Evolutionary conservation across 2,888 invertebrate genomes (phyloP).

Genomic region (Ametastegia equiseti): DNA sequence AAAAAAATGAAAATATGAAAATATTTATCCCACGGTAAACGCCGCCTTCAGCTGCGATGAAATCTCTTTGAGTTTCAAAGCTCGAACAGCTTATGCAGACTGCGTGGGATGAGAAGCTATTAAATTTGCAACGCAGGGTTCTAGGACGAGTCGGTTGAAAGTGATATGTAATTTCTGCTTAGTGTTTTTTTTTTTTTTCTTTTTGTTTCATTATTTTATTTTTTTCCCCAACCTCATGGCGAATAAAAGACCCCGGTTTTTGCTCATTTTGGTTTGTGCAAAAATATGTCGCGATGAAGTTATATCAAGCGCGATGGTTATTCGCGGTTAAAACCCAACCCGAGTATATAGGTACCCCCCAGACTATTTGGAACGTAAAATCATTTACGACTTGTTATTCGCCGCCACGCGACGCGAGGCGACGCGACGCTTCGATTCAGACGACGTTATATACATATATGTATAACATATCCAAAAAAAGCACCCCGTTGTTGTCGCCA

Average conservation of each 20-base stretch:
- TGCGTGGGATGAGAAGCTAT: not conserved
- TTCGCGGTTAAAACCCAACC: conserved; percentile 7
- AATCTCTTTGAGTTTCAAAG: not conserved
- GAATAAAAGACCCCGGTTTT: not conserved
- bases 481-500: not conserved
- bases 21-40: not conserved
- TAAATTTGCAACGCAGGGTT: not conserved
- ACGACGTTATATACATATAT: not conserved
- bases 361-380: conserved; percentile 16
- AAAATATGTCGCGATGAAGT: conserved; percentile 16
- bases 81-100: not conserved
- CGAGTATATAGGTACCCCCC: not conserved
- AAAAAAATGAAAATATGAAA: not conserved
- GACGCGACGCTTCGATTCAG: not conserved
- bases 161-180: not conserved
- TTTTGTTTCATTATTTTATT: not conserved
- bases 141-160: not conserved
- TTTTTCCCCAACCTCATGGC: too few relatives aligned
- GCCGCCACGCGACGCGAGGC: not conserved
- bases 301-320: not conserved
- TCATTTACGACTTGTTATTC: conserved; percentile 43
- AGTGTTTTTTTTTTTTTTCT: not conserved
- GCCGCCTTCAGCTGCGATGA: not conserved
- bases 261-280: not conserved
- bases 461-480: not conserved